These are phyloP conservation scores for Oryzias melastigma DNA, from an alignment of 2,113 vertebrate species.

Conservation along the genomic window DNA sequence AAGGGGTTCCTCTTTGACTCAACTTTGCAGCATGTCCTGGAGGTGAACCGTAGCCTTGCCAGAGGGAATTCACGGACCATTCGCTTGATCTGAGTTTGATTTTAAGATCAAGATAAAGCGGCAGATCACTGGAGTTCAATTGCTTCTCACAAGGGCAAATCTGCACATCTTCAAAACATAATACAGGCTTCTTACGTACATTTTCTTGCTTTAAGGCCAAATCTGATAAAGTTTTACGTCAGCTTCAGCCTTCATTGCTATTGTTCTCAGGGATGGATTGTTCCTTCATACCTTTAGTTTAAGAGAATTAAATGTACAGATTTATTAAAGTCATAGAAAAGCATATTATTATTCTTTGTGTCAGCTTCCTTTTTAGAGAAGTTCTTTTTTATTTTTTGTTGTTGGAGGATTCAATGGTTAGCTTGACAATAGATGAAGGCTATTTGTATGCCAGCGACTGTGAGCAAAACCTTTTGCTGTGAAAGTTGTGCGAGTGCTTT, in stretches of 20 bases:
- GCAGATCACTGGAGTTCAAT: slow-evolving; percentile 20
- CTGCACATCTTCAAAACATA: slow-evolving; percentile 45
- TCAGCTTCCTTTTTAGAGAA: too few species aligned
- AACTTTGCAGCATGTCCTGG: slow-evolving; percentile 3
- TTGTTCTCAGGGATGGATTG: slow-evolving; percentile 13
- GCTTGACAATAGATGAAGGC: too few species aligned
- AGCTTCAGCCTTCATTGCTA: slow-evolving; percentile 10
- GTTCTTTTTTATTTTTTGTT: too few species aligned
- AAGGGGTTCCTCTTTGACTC: neutral
- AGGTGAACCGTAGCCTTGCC: neutral
- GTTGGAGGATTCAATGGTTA: too few species aligned
- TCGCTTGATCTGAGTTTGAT: slow-evolving; percentile 12
- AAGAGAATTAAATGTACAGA: neutral
- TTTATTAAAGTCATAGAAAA: too few species aligned
- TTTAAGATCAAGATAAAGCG: slow-evolving; percentile 28
- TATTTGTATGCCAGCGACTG: too few species aligned
- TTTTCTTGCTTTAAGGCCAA: slow-evolving; percentile 9
- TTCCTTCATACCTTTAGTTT: neutral
- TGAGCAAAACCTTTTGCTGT: too few species aligned
- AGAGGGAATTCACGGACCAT: slow-evolving; percentile 20
- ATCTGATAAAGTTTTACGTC: slow-evolving; percentile 54
- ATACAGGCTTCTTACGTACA: slow-evolving; percentile 35
- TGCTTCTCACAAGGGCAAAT: slow-evolving; percentile 23
- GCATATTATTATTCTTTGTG: too few species aligned
- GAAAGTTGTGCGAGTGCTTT: neutral